Percentiles rank a stretch among this genome's conserved stretches.
Evolutionary conservation across 2,797 vertebrate genomes (phyloP).

Genomic region (Microhierax caerulescens): DNA sequence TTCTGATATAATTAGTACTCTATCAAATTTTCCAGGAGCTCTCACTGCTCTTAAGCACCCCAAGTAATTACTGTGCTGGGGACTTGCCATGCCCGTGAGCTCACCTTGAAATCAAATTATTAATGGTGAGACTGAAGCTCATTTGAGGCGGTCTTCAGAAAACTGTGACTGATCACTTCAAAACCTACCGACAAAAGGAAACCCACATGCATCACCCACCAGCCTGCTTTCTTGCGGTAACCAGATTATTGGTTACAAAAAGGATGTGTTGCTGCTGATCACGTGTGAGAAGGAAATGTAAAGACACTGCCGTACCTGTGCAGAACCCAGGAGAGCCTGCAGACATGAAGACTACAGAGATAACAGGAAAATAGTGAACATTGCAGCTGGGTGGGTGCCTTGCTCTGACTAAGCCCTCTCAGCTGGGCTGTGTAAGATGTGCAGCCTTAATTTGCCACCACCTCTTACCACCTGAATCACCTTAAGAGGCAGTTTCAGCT

Average conservation of each 20-base stretch:
- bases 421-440: neutral
- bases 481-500: neutral
- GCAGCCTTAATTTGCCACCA: neutral
- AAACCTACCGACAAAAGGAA: neutral
- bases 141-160: neutral
- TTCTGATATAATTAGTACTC: slow-evolving; percentile 35
- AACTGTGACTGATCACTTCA: neutral
- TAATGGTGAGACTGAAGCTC: neutral
- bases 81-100: slow-evolving; percentile 44
- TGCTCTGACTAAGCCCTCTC: neutral
- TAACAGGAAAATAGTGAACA: neutral
- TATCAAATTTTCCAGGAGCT: slow-evolving; percentile 15
- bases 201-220: fast-evolving
- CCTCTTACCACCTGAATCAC: neutral
- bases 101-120: slow-evolving; percentile 56
- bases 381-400: neutral
- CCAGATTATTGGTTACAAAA: neutral
- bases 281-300: fast-evolving
- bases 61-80: slow-evolving; percentile 32
- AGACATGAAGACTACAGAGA: neutral
- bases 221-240: neutral
- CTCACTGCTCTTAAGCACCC: slow-evolving; percentile 23
- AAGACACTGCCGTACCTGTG: neutral
- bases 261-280: neutral
- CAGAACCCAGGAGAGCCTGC: neutral